phyloP scores from a whole-genome alignment of 1,140 invertebrate species.

The Amyelois transitella region DNA sequence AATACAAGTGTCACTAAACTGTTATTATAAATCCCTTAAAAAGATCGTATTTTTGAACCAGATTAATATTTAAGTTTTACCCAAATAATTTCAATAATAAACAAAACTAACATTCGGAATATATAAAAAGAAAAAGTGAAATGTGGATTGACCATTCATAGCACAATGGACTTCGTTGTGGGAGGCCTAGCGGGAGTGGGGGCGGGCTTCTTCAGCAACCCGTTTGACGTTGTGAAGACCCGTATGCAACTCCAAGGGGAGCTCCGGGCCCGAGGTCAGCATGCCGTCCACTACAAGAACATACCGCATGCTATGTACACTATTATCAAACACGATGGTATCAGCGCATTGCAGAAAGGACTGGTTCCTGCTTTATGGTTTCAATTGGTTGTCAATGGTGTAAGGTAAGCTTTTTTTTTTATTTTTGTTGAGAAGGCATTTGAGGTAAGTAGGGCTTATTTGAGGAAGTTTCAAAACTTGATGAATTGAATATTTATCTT shows the following conservation, averaged over 20 bases:
- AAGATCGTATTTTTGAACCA: no score
- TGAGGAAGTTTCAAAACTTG: background rate
- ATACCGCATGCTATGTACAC: slow-evolving; percentile 81
- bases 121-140: background rate
- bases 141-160: slow-evolving; percentile 23
- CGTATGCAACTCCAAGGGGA: slow-evolving; percentile 94
- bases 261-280: slow-evolving; percentile 80
- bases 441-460: no score
- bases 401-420: slow-evolving; percentile 51
- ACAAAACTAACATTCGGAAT: background rate
- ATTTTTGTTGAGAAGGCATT: background rate
- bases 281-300: slow-evolving; percentile 80
- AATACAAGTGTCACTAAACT: no score
- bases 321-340: slow-evolving; percentile 80
- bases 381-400: slow-evolving; percentile 69
- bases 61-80: background rate
- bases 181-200: slow-evolving; percentile 80
- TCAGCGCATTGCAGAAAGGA: slow-evolving; percentile 82
- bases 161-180: slow-evolving; percentile 79
- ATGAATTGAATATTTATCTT: no score
- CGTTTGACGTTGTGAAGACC: slow-evolving; percentile 86
- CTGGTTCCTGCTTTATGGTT: slow-evolving; percentile 82
- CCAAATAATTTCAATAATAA: background rate
- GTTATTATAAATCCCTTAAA: no score
- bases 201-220: slow-evolving; percentile 83